A percentile compares a stretch with the other conserved stretches of the same genome.
phyloP scores from a whole-genome alignment of 2,888 invertebrate genomes.

The Meganola albula region DNA sequence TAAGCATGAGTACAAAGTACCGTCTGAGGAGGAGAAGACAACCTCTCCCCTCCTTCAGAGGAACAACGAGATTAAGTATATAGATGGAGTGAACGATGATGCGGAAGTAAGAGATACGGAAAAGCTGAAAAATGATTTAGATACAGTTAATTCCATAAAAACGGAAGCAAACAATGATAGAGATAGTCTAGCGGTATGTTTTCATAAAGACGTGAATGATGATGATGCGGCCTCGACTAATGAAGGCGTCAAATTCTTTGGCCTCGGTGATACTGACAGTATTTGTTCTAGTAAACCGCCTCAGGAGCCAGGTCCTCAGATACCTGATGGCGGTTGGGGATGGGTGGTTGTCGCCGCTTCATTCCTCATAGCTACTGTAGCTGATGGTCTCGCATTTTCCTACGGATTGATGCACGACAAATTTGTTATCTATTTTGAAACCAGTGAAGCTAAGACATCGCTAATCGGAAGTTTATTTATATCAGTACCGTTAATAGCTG shows the following conservation, averaged over 20 bases:
- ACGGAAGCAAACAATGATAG: slow-evolving; percentile 43
- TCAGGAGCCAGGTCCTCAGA: slow-evolving; percentile 70
- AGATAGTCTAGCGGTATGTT: slow-evolving; percentile 49
- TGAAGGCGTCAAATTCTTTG: slow-evolving; percentile 73
- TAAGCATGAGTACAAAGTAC: slow-evolving; percentile 58
- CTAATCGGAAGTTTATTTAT: slow-evolving; percentile 93
- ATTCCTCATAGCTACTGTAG: slow-evolving; percentile 90
- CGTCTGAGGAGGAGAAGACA: slow-evolving; percentile 72
- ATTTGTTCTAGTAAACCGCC: slow-evolving; percentile 60
- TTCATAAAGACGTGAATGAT: slow-evolving; percentile 45
- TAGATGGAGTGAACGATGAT: slow-evolving; percentile 49
- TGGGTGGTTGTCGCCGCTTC: slow-evolving; percentile 94
- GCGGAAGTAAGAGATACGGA: slow-evolving; percentile 39
- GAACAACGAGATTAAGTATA: slow-evolving; percentile 53
- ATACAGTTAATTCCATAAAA: slow-evolving; percentile 59
- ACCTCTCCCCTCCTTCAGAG: slow-evolving; percentile 61
- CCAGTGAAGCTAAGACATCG: slow-evolving; percentile 89
- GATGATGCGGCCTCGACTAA: slow-evolving; percentile 65
- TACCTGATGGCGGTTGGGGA: slow-evolving; percentile 93
- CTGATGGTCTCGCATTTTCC: slow-evolving; percentile 95
- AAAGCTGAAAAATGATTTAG: slow-evolving; percentile 53
- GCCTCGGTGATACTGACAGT: slow-evolving; percentile 71
- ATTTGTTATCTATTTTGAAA: slow-evolving; percentile 85
- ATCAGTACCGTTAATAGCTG: slow-evolving; percentile 90
- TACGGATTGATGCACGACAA: slow-evolving; percentile 92